Base-by-base conservation (phyloP, 2,888 invertebrate genomes). In the Drosophila sordidapex region DNA sequence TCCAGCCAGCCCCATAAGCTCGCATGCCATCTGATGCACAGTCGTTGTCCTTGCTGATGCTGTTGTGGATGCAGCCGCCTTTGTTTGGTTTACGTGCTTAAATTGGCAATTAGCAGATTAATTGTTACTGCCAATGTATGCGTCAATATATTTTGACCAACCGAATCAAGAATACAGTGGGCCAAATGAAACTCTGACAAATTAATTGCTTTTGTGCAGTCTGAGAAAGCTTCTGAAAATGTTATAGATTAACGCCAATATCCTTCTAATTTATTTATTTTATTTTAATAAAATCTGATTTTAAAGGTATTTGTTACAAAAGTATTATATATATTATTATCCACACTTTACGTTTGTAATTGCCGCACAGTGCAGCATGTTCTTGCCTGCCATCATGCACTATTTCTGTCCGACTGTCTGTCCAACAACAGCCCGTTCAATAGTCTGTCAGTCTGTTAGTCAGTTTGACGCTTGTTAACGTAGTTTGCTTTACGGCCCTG, bases 91-190 rank as follows among this genome's bases (percentile, higher is more conserved):
- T 88, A 87, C 87, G 90, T 87, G 87, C 90, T 86, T 88, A 90
- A 87, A 87, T 90, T 87, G 87, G 77, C 90, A 87, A 87, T 87
- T 90, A 87, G 82, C 84, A 87, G 87, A 88, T 87, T 88, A 87
- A 87, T 87, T 87, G 90, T 90, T 84, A 87, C 83, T 88, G 88
- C 74, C 88, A 88, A 88, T 88, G 82, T 83, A 82, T 83, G 90
- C 88, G 78, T 87, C 89, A 89, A 87, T 87, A 87, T 87, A 85
- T 85, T 88, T 81, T 83, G 87, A 76, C 76, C 74, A 76, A 64
- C 79, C 76, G 71, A 72, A 78, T 80, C 68, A 68, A 76, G 56
- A 51, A 13, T 51, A 68, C 69, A 57, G 68, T 68, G 68, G 68
- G 0, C 1, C 3, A 25, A n/a, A 15, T 8, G 4, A 6, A 7